Conservation (phyloP, 2,113 vertebrate genomes). For the Anseranas semipalmata region DNA sequence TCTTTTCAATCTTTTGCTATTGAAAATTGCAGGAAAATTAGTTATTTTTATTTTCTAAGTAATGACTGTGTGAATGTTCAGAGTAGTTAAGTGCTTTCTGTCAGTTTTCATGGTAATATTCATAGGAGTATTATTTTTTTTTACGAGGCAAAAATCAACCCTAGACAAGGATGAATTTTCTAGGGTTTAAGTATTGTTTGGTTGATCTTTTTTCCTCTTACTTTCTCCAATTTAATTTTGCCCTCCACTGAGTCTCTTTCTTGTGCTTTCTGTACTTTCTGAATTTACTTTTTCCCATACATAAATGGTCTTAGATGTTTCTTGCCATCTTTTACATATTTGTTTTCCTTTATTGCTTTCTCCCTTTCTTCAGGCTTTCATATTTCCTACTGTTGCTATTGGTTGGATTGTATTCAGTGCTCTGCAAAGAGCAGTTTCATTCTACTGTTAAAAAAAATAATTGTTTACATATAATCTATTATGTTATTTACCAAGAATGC, state of each 20-base stretch:
- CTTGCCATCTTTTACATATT: background rate
- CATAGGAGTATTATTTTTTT: background rate
- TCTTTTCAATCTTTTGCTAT: background rate
- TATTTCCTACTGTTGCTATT: background rate
- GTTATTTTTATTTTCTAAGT: background rate
- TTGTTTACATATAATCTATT: background rate
- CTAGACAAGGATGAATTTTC: background rate
- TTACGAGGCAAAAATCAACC: background rate
- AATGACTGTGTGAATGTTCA: background rate
- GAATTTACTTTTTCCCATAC: background rate
- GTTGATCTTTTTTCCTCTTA: background rate
- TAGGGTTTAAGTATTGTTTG: background rate
- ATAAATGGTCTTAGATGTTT: background rate
- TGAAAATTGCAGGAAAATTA: background rate
- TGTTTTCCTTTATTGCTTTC: background rate
- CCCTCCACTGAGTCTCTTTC: background rate
- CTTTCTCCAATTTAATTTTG: background rate
- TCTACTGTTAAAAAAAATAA: background rate
- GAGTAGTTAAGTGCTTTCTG: background rate
- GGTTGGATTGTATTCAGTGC: background rate
- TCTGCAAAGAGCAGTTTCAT: constrained; percentile 5
- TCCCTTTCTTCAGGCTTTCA: constrained; percentile 1
- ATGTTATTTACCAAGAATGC: background rate
- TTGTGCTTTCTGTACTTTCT: background rate
- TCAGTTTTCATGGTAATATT: background rate